Base-by-base conservation (phyloP, 53 echinoderm and acorn worm genomes). In the Echinometra lucunter region DNA sequence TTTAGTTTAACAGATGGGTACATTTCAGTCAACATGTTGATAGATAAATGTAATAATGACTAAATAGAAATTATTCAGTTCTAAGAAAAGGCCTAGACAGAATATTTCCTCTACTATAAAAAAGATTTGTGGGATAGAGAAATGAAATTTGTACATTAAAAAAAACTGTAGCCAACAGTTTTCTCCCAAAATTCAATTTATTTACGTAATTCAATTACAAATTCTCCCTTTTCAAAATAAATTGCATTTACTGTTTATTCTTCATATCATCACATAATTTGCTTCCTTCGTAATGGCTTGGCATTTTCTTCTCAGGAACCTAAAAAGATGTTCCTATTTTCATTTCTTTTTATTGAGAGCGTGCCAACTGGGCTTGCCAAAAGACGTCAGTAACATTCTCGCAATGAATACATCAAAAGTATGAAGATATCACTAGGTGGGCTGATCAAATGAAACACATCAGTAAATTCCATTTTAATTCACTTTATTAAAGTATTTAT, bases 311-410 rank as follows among this genome's bases (percentile, higher is more conserved):
- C 34, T 34, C 1, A 10, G 34, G 34, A 30, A 10, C 12, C 13
- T 3, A 5, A 5, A 32, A 82, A 42, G 21, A 25, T 82, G 82
- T 17, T 45, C 25, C 19, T 25, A 27, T 4, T 82, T 82, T 42
- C 27, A 23, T 23, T 17, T 45, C 18, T 82, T 44, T 44, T 82
- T 82, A 21, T 82, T 82, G 82, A 82, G 44, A 44, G 8, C 45
- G 21, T 82, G 82, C 82, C 82, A 82, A 44, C 0, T 42, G 4
- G 13, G 19, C 44, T 27, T 44, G 82, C 42, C 45, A 82, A 82
- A 44, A 82, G 82, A 82, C 82, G 82, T 82, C 82, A 82, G 82
- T 38, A 70, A 70, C 1, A 11, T 25, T 44, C 82, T 37, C 44
- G 82, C 44, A 7, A 70, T 30, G 9, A 70, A 2, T 34, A 30